These are phyloP conservation scores for Liasis olivaceus DNA, from an alignment of 2,797 vertebrate genomes.

Conservation along the genomic window DNA sequence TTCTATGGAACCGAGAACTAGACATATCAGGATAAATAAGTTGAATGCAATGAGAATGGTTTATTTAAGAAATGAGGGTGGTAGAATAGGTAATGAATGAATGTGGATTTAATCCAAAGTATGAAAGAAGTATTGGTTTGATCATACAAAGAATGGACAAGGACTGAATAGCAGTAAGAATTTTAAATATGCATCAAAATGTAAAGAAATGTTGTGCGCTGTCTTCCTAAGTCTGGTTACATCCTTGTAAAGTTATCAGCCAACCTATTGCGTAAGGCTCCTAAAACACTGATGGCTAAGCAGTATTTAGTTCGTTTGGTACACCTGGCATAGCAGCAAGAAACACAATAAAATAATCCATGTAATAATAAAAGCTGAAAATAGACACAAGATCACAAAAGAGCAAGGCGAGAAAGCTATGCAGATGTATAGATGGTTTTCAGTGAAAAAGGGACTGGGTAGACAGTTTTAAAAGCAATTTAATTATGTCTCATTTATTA, in stretches of 20 bases:
- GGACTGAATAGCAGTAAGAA: neutral
- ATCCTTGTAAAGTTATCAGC: neutral
- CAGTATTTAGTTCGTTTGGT: neutral
- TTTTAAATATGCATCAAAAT: neutral
- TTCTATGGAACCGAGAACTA: neutral
- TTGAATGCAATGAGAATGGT: neutral
- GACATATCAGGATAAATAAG: neutral
- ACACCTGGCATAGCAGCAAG: neutral
- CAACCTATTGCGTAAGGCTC: neutral
- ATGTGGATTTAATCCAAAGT: neutral
- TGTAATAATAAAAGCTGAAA: conserved; percentile 6
- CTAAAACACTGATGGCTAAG: neutral
- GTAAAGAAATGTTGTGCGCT: neutral
- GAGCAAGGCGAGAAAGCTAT: neutral
- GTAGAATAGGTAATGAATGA: neutral
- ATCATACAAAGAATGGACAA: neutral
- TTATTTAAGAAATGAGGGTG: neutral
- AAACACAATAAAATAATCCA: conserved; percentile 19
- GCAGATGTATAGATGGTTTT: neutral
- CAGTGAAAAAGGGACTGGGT: neutral
- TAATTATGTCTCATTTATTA: neutral
- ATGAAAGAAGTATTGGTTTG: neutral
- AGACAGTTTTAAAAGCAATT: neutral
- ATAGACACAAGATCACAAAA: neutral
- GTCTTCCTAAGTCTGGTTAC: neutral